phyloP scores from a whole-genome alignment of 2,888 invertebrate species.

The Chesias legatella region DNA sequence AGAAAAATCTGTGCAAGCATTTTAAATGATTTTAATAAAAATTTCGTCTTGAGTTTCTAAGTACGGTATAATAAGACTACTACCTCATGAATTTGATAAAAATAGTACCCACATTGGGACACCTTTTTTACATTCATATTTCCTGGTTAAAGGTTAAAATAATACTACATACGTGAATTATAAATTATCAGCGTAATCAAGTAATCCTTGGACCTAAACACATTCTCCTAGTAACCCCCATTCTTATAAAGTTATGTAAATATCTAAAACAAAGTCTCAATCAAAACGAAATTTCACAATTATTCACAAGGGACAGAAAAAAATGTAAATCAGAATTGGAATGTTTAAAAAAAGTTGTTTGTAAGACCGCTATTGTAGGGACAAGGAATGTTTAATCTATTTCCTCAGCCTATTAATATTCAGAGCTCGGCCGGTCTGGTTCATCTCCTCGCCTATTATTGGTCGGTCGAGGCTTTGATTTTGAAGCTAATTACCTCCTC shows the following conservation, averaged over 20 bases:
- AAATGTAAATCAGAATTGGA: slow-evolving; percentile 71
- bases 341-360: slow-evolving; percentile 78
- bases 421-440: slow-evolving; percentile 77
- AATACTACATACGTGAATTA: too few relatives aligned
- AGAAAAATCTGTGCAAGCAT: too few relatives aligned
- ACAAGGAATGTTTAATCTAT: slow-evolving; percentile 81
- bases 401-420: slow-evolving; percentile 80
- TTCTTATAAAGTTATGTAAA: slow-evolving; percentile 10
- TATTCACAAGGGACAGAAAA: slow-evolving; percentile 75
- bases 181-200: too few relatives aligned
- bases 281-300: slow-evolving; percentile 65
- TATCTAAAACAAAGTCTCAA: slow-evolving; percentile 36
- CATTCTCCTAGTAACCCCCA: slow-evolving; percentile 19
- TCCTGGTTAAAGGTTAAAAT: too few relatives aligned
- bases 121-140: too few relatives aligned
- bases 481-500: slow-evolving; percentile 70
- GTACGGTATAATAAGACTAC: too few relatives aligned
- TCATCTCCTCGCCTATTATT: slow-evolving; percentile 78
- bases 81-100: too few relatives aligned
- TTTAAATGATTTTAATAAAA: too few relatives aligned
- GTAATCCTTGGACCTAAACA: background rate
- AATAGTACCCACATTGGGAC: too few relatives aligned
- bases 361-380: slow-evolving; percentile 67
- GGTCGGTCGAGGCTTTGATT: slow-evolving; percentile 71
- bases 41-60: too few relatives aligned